Conservation (phyloP, 2,888 invertebrate species). For the Meteorus cinctellus region DNA sequence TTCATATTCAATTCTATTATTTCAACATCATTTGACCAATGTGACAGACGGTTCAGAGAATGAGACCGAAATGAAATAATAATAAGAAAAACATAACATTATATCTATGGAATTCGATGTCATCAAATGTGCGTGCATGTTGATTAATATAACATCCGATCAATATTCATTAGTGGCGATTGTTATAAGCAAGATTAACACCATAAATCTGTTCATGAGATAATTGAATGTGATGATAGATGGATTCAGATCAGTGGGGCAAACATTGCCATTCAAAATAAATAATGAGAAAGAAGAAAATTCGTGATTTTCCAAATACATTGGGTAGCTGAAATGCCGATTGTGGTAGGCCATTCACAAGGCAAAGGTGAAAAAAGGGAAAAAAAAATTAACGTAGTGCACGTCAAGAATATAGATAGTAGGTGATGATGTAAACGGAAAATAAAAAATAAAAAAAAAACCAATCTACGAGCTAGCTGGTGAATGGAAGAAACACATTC, state of each 20-base stretch:
- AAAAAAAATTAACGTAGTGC: slow-evolving; percentile 41
- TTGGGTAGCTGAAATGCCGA: not conserved
- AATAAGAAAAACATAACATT: slow-evolving; percentile 35
- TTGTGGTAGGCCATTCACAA: slow-evolving; percentile 11
- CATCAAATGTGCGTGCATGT: not conserved
- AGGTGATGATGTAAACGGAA: slow-evolving; percentile 42
- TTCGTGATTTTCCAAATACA: not conserved
- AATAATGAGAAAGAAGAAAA: not conserved
- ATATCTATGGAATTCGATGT: slow-evolving; percentile 23
- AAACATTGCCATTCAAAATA: not conserved
- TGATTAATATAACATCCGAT: slow-evolving; percentile 3
- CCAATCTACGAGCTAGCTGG: slow-evolving; percentile 45
- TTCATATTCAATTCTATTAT: slow-evolving; percentile 63
- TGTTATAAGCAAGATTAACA: not conserved
- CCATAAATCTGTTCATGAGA: not conserved
- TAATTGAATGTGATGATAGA: not conserved
- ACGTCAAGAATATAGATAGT: slow-evolving; percentile 47
- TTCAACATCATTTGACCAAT: slow-evolving; percentile 50
- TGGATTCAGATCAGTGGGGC: not conserved
- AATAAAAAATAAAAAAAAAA: slow-evolving; percentile 45
- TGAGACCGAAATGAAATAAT: slow-evolving; percentile 36
- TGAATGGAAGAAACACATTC: slow-evolving; percentile 54
- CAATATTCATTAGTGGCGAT: not conserved
- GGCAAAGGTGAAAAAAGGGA: slow-evolving; percentile 37
- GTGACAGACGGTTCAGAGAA: slow-evolving; percentile 16